Percentiles rank a stretch among this genome's conserved stretches.
Evolutionary conservation across 2,888 invertebrate genomes (phyloP).

Genomic region (Calliphora vomitoria): DNA sequence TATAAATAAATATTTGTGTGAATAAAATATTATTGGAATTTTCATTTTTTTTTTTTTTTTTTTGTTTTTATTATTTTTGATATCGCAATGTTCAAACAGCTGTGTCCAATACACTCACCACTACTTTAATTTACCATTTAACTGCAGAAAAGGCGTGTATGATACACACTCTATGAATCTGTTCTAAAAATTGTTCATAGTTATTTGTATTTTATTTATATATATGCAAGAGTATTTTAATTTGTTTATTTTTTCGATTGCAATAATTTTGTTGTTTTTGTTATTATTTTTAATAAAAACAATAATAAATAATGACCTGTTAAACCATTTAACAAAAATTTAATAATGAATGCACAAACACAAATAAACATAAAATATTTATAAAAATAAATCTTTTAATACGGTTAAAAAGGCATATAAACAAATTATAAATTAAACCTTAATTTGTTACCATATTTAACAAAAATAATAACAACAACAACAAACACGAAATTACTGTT

Average conservation of each 20-base stretch:
- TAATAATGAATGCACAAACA: slow-evolving; percentile 51
- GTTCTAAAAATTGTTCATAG: not conserved
- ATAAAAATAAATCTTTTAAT: slow-evolving; percentile 60
- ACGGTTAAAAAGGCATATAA: slow-evolving; percentile 54
- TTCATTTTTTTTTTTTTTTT: not conserved
- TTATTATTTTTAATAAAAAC: slow-evolving; percentile 52
- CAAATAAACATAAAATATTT: slow-evolving; percentile 24
- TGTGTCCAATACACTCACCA: slow-evolving; percentile 51
- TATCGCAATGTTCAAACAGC: slow-evolving; percentile 35
- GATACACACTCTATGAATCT: not conserved
- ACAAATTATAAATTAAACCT: slow-evolving; percentile 67
- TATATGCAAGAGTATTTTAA: slow-evolving; percentile 17
- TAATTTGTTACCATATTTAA: slow-evolving; percentile 57
- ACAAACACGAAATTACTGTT: slow-evolving; percentile 27
- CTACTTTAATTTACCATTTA: slow-evolving; percentile 17
- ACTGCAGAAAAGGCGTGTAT: not conserved
- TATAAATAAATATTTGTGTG: not conserved
- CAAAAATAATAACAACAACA: slow-evolving; percentile 40
- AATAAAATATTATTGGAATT: slow-evolving; percentile 11
- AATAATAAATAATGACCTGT: slow-evolving; percentile 70
- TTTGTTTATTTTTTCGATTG: slow-evolving; percentile 22
- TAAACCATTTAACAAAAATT: slow-evolving; percentile 65
- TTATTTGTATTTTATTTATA: not conserved
- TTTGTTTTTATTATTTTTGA: not conserved
- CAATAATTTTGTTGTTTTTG: not conserved